phyloP scores from a whole-genome alignment of 2,797 vertebrate genomes.

The Crenuchus spilurus region DNA sequence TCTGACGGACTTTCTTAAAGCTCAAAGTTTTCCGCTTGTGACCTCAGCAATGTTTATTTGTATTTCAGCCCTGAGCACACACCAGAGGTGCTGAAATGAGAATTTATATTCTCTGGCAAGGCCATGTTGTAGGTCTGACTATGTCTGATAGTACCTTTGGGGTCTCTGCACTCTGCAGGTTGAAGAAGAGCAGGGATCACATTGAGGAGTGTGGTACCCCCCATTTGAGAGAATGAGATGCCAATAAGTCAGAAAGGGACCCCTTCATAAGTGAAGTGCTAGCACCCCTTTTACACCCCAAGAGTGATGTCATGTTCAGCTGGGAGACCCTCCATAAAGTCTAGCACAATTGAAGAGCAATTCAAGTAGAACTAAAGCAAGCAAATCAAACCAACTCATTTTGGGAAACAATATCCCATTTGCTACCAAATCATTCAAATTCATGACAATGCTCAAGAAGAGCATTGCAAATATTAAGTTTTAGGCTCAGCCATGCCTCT shows the following conservation, averaged over 20 bases:
- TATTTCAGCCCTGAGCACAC: constrained; percentile 12
- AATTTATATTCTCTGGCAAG: constrained; percentile 25
- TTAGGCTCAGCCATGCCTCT: neutral
- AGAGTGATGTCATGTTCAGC: too few species aligned
- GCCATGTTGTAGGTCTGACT: neutral
- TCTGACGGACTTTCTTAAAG: constrained; percentile 4
- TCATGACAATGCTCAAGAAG: neutral
- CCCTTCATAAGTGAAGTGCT: too few species aligned
- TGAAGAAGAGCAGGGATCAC: neutral
- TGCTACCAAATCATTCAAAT: too few species aligned
- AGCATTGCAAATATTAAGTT: neutral
- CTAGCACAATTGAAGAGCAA: too few species aligned
- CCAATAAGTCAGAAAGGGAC: too few species aligned
- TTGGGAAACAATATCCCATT: too few species aligned
- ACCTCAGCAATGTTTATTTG: constrained; percentile 21
- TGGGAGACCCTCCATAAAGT: too few species aligned
- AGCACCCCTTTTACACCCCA: too few species aligned
- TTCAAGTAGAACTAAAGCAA: too few species aligned
- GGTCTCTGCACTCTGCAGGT: neutral
- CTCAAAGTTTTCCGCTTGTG: constrained; percentile 2
- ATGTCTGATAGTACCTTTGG: neutral
- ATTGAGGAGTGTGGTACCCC: too few species aligned
- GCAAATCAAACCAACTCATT: neutral
- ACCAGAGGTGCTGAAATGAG: constrained; percentile 7
- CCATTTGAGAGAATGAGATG: too few species aligned